A percentile compares a stretch with the other conserved stretches of the same genome.
Conservation (phyloP, 2,888 invertebrate species). For the Petrolisthes manimaculis region DNA sequence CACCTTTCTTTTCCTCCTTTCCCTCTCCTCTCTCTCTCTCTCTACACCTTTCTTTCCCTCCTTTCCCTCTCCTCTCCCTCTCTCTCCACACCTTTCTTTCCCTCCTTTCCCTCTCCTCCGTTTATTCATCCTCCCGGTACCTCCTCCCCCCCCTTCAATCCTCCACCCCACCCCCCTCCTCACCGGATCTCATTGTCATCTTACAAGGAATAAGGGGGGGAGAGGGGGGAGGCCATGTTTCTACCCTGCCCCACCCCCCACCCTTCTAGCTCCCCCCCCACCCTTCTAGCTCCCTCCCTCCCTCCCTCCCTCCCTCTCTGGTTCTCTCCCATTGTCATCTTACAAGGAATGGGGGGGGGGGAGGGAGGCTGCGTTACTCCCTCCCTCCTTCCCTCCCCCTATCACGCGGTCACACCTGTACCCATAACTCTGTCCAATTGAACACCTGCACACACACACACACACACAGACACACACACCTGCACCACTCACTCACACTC, state of each 20-base stretch:
- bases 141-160: neutral
- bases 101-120: neutral
- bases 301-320: too few relatives aligned
- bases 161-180: too few relatives aligned
- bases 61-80: slow-evolving; percentile 11
- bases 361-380: too few relatives aligned
- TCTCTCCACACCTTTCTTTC: neutral
- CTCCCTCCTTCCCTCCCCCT: too few relatives aligned
- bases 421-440: neutral
- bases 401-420: neutral
- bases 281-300: too few relatives aligned
- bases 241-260: too few relatives aligned
- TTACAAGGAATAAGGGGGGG: too few relatives aligned
- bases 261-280: too few relatives aligned
- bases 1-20: neutral
- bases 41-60: neutral
- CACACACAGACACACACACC: slow-evolving; percentile 23
- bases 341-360: too few relatives aligned
- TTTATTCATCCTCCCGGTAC: neutral
- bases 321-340: too few relatives aligned
- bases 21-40: neutral
- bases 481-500: neutral
- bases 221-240: too few relatives aligned
- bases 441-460: slow-evolving; percentile 22
- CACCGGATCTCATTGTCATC: too few relatives aligned